Evolutionary conservation across 2,797 vertebrate genomes (phyloP), one percentile per base, ranked within the genome.

Genomic region (Falco biarmicus): DNA sequence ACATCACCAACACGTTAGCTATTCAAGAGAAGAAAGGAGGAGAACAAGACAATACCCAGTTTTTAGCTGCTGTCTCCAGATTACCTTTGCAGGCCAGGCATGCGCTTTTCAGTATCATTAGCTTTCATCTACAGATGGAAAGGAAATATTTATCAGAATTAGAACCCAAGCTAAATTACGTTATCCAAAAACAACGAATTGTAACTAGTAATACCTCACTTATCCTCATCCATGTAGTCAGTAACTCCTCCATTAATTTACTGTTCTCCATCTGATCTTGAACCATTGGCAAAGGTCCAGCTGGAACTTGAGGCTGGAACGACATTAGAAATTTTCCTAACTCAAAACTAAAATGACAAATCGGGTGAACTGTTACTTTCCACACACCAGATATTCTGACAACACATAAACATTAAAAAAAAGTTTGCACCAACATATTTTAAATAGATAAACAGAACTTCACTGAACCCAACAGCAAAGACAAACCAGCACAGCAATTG

Each of bases 221-320:
- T 74, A 99, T 98, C 95, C 98, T 98, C 69, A 93, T 96, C 98
- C 98, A 99, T 0, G 97, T 98, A n/a, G 97, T 29, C 69, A 99
- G 24, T 43, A 99, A 95, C 8, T 91, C 90, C 85, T 98, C 94
- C 9, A 98, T 95, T 34, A 97, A 51, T 47, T 94, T 91, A 68
- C 54, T 89, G 81, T 70, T 84, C 32, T 97, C 97, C 20, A 90
- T 87, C 96, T 96, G 66, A 91, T 98, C 98, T 68, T 98, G 95
- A 41, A 97, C 71, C 98, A 99, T 98, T 25, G 97, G 94, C 85
- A 99, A 93, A 80, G 99, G 98, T 2, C 99, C 99, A 0, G 93
- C 64, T 17, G 98, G 96, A 84, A 97, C 95, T 13, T 34, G 75
- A 77, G 90, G 93, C 98, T 98, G 86, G n/a, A 77, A 83, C 0